These are phyloP conservation scores for Sebastes glaucus DNA, from an alignment of 2,797 vertebrate genomes.

Conservation along the genomic window DNA sequence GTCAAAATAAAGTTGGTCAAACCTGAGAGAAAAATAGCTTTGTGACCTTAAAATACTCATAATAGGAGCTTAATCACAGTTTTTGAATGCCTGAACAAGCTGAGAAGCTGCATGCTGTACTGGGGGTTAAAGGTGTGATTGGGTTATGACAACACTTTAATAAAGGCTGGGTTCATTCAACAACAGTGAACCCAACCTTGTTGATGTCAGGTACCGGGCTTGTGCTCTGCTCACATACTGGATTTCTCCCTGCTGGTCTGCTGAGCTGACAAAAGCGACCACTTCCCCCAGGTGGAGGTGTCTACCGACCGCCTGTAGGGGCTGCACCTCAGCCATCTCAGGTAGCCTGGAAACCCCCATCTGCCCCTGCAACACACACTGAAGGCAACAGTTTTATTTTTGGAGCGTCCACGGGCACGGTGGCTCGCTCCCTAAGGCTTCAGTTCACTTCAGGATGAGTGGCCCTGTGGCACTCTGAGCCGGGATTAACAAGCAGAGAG, in stretches of 20 bases:
- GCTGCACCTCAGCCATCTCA: conserved; percentile 69
- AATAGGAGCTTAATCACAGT: not conserved
- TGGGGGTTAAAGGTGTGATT: not conserved
- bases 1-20: not conserved
- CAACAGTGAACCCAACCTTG: not conserved
- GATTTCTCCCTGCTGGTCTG: not conserved
- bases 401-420: conserved; percentile 74
- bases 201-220: not conserved
- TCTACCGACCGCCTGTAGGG: conserved; percentile 59
- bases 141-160: not conserved
- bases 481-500: conserved; percentile 76
- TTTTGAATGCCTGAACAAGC: not conserved
- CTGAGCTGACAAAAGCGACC: not conserved
- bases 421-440: conserved; percentile 71
- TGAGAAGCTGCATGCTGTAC: not conserved
- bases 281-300: conserved; percentile 54
- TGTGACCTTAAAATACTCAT: not conserved
- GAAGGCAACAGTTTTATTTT: conserved; percentile 85
- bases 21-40: not conserved
- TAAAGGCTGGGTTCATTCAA: not conserved
- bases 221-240: too few relatives aligned
- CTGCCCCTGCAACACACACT: conserved; percentile 65
- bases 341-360: conserved; percentile 77
- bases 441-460: conserved; percentile 78
- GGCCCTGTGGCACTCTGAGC: conserved; percentile 73